Evolutionary conservation across 2,888 invertebrate genomes (phyloP), one percentile per base, ranked within the genome.

Genomic region (Papilio demoleus): DNA sequence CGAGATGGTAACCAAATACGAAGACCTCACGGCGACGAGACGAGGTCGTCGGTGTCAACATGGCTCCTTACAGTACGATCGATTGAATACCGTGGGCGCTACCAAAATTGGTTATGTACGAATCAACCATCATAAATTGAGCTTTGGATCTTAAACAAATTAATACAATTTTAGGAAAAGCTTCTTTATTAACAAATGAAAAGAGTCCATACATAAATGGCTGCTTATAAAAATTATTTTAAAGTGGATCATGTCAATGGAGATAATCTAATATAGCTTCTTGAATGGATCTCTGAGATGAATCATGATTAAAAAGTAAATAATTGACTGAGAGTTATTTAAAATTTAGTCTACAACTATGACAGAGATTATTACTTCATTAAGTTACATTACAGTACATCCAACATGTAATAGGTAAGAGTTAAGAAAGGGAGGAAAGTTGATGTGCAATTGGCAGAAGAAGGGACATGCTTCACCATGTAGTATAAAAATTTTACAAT

Each of bases 31-130:
- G 79, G 79, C 78, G 76, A 73, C 77, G 74, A 70, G 73, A 75
- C 86, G 84, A 87, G 88, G 88, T 76, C 86, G 76, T 53, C 82
- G 38, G 81, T 81, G 78, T 81, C 81, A 31, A 31, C 31, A 74
- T 72, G 71, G 75, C 76, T 74, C 70, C 76, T 70, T 77, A 75
- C 84, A 84, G 85, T 84, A 83, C 83, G 81, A 86, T 84, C 85
- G 82, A 88, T 85, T 83, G 81, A 77, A 70, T 40, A 71, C 77
- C 75, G 85, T 80, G 77, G 80, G 81, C 79, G 81, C 78, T 83
- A 85, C 88, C 90, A 86, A 89, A 90, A 84, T 87, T 81, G 88
- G 88, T 73, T 73, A 71, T 75, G 85, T 81, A 79, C 73, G 73
- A 12, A 8, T 75, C 73, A 73, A 79, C 81, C 82, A 82, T 71